Conservation (phyloP, 1,140 invertebrate genomes). For the Musca domestica region DNA sequence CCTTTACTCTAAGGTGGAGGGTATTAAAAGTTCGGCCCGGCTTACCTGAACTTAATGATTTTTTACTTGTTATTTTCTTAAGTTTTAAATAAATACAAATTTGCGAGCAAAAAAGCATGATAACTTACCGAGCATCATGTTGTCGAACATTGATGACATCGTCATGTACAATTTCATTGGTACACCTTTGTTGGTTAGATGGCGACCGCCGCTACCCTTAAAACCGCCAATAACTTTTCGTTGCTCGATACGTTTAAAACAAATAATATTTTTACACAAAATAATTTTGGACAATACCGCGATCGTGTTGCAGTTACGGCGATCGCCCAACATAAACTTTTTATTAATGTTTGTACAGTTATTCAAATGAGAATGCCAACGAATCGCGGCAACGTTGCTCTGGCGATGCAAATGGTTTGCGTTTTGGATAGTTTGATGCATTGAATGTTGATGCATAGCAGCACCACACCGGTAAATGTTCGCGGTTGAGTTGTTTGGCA, state of each 20-base stretch:
- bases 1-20: no score
- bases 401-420: not conserved
- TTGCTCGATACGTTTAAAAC: slow-evolving; percentile 17
- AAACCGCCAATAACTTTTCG: no score
- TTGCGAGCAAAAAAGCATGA: no score
- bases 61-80: no score
- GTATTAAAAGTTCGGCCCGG: no score
- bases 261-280: slow-evolving; percentile 15
- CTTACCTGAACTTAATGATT: no score
- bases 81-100: no score
- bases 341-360: not conserved
- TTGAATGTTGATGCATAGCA: slow-evolving; percentile 13
- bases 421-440: not conserved
- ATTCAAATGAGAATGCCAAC: not conserved
- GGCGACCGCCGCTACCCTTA: not conserved
- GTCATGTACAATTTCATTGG: slow-evolving; percentile 29
- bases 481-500: not conserved
- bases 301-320: not conserved
- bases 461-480: slow-evolving; percentile 6
- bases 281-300: not conserved
- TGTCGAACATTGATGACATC: slow-evolving; percentile 36
- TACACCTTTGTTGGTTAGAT: slow-evolving; percentile 15
- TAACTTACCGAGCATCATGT: slow-evolving; percentile 45
- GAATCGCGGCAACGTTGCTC: not conserved
- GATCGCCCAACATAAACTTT: not conserved